Base-by-base conservation (phyloP, 2,113 vertebrate species). In the Cichladusa arquata region DNA sequence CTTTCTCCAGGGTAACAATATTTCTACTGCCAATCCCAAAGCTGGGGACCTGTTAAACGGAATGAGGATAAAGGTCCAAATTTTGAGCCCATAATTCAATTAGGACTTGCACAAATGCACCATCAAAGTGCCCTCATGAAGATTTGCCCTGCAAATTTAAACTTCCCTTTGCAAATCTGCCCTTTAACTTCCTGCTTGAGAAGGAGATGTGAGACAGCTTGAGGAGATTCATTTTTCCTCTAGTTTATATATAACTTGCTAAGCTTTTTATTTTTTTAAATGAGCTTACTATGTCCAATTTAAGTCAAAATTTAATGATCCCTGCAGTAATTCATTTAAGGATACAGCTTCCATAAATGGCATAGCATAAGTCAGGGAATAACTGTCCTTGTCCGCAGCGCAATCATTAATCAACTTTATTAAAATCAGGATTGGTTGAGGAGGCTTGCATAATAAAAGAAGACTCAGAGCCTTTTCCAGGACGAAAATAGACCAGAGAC, bases 271-370 rank as follows among this genome's bases (percentile, higher is more conserved):
- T 96, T 97, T 94, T 93, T 93, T 81, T 4, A 86, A 94, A 96
- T 94, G 94, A 95, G 92, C 93, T 97, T 94, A 93, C 93, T 93
- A 90, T 81, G 94, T 93, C 82, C 88, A 92, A 96, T 96, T 96
- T 97, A 93, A 96, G 96, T 94, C 92, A 96, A 96, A 96, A 96
- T 96, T 96, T 96, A 97, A 97, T 96, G 95, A 96, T 90, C 95
- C 95, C 92, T 94, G 64, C 88, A 92, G 96, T 96, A 96, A 96
- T 96, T 96, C 96, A 86, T 96, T 96, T 96, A 95, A 90, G 93
- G 73, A 67, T 96, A 94, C 88, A 86, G 80, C 92, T 92, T 93
- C 88, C 92, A 96, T 93, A 96, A 95, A 90, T 2, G 82, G 69
- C 5, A 2, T 57, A 91, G 88, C 88, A 69, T 92, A 97, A 96